These are phyloP conservation scores for Halichoeres trimaculatus DNA, from an alignment of 2,113 vertebrate species.

Conservation along the genomic window DNA sequence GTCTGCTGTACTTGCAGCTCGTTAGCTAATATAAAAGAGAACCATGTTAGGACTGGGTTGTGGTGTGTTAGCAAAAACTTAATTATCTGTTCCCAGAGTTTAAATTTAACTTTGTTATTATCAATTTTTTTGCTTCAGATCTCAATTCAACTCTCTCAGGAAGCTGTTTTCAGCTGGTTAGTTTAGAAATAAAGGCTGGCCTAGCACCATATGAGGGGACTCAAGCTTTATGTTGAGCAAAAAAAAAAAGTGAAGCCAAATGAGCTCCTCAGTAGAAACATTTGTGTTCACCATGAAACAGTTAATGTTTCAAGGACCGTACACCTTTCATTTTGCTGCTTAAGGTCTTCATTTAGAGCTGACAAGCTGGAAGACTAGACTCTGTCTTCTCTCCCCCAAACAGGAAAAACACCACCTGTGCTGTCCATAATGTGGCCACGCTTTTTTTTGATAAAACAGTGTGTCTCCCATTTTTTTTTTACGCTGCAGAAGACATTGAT, in stretches of 20 bases:
- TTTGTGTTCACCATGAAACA: neutral
- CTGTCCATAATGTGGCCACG: neutral
- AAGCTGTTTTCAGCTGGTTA: neutral
- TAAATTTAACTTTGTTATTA: neutral
- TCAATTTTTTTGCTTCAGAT: neutral
- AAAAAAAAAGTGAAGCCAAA: neutral
- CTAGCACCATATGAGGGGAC: too few relatives aligned
- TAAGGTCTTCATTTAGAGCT: neutral
- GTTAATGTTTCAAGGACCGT: neutral
- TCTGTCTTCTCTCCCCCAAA: too few relatives aligned
- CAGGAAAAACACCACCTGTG: neutral
- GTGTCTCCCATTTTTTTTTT: neutral
- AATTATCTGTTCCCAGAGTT: neutral
- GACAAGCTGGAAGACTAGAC: neutral
- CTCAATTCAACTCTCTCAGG: neutral
- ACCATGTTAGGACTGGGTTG: too few relatives aligned
- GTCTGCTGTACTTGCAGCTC: too few relatives aligned
- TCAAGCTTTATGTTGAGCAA: too few relatives aligned
- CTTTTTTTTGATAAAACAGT: neutral
- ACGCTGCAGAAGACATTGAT: conserved; percentile 10
- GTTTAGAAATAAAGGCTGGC: neutral
- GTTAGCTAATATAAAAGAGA: too few relatives aligned
- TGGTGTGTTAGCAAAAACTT: too few relatives aligned
- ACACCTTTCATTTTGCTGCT: neutral
- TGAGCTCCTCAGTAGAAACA: too few relatives aligned